Evolutionary conservation across 2,113 vertebrate genomes (phyloP).

Genomic region (Centropus bengalensis): DNA sequence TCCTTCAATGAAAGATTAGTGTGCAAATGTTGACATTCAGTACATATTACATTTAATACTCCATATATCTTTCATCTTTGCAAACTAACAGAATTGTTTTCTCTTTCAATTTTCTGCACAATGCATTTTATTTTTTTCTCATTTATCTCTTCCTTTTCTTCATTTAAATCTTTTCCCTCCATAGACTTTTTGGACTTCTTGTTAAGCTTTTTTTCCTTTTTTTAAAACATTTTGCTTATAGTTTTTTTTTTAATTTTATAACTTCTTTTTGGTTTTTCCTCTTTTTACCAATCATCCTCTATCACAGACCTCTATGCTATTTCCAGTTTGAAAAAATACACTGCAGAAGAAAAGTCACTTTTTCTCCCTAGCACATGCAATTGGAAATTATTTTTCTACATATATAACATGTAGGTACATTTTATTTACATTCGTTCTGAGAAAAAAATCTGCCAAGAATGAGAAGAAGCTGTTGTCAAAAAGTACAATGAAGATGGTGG

Average conservation of each 20-base stretch:
- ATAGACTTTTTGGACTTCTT: not conserved
- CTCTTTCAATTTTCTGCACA: not conserved
- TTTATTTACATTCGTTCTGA: not conserved
- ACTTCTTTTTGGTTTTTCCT: not conserved
- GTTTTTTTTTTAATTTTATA: not conserved
- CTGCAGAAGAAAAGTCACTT: not conserved
- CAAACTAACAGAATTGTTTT: accelerated
- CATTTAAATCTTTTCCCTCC: not conserved
- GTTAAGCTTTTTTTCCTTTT: accelerated
- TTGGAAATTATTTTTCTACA: not conserved
- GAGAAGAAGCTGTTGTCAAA: not conserved
- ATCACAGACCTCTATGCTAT: not conserved
- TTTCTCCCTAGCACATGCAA: not conserved
- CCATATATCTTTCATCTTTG: not conserved
- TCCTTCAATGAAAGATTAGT: not conserved
- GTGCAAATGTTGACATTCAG: not conserved
- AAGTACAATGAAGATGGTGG: not conserved
- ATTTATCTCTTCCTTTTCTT: not conserved
- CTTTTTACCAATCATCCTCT: not conserved
- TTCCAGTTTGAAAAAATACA: not conserved
- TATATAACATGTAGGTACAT: too few relatives aligned
- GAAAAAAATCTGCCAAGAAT: not conserved
- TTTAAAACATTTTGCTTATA: not conserved
- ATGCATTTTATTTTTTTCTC: not conserved
- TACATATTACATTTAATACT: not conserved